Evolutionary conservation across 2,797 vertebrate species (phyloP), one percentile per base, ranked within the genome.

Genomic region (Petrocephalus schoutedeni): DNA sequence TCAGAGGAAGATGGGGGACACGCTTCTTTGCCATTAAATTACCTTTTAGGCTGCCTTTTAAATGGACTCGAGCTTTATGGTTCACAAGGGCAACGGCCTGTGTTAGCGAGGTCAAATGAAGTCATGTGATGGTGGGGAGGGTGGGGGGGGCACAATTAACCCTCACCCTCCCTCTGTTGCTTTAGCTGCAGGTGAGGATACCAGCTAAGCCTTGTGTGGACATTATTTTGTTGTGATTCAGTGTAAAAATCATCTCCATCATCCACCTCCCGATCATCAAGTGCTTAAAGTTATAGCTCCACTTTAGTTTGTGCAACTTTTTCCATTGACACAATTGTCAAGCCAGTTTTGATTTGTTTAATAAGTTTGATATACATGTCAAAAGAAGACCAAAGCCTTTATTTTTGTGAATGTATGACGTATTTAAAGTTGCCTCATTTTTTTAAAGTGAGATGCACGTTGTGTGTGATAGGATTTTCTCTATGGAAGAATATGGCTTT

Each of bases 341-440:
- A 23, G 21, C 3, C 28, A 61, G 0, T 64, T 28, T 64, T n/a
- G 12, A 49, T 64, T 61, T 86, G 45, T 86, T 32, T 36, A 45
- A 32, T 23, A 57, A 56, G 54, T 14, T 64, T 61, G 56, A 16
- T 32, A 61, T 19, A 58, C 21, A 10, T 12, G 2, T 85, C 32
- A 85, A 59, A 45, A 21, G 19, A 82, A 82, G 56, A 59, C 56
- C 84, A 59, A 86, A 86, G 84, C 84, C 84, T 59, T 59, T 86
- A 86, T 57, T 59, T 86, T 58, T 57, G 45, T 41, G 84, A 86
- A 86, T 86, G 84, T 86, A 59, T 86, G 23, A 41, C 10, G 14
- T 57, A 85, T 53, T 85, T 57, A 32, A 23, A 85, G 6, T 49
- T 83, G 19, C 21, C 45, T 1, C 16, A 10, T 51, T 82, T 83